A percentile compares a stretch with the other conserved stretches of the same genome.
These are phyloP conservation scores for Haemorhous mexicanus DNA, from an alignment of 2,113 vertebrate genomes.

Conservation along the genomic window DNA sequence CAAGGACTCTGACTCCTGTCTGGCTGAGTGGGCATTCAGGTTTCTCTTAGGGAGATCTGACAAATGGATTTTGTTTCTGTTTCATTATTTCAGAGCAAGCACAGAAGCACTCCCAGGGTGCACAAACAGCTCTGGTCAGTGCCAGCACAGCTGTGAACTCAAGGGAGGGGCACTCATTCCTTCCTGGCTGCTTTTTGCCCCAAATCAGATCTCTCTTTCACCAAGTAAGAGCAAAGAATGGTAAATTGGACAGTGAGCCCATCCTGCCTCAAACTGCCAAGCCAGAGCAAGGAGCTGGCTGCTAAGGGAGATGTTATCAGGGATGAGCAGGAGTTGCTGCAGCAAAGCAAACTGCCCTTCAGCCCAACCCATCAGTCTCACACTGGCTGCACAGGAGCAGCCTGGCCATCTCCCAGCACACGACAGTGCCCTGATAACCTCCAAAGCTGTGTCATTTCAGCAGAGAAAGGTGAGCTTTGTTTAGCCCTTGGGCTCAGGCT, in stretches of 20 bases:
- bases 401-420: conserved; percentile 3
- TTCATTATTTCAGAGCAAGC: background rate
- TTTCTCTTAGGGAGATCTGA: background rate
- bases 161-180: background rate
- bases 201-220: background rate
- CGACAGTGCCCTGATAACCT: conserved; percentile 44
- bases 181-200: background rate
- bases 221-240: background rate
- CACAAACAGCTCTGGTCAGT: background rate
- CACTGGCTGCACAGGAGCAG: background rate
- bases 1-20: background rate
- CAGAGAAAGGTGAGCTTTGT: conserved; percentile 55
- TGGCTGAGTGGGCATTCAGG: accelerated
- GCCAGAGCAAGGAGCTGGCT: background rate
- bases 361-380: background rate
- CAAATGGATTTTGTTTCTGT: background rate
- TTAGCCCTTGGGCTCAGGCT: conserved; percentile 54
- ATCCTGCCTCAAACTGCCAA: background rate
- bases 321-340: background rate
- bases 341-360: background rate
- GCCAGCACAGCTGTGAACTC: background rate
- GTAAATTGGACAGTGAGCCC: background rate
- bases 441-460: conserved; percentile 49
- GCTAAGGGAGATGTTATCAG: background rate
- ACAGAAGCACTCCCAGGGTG: background rate